Evolutionary conservation across 2,888 invertebrate genomes (phyloP).

Genomic region (Drosophila neonasuta): DNA sequence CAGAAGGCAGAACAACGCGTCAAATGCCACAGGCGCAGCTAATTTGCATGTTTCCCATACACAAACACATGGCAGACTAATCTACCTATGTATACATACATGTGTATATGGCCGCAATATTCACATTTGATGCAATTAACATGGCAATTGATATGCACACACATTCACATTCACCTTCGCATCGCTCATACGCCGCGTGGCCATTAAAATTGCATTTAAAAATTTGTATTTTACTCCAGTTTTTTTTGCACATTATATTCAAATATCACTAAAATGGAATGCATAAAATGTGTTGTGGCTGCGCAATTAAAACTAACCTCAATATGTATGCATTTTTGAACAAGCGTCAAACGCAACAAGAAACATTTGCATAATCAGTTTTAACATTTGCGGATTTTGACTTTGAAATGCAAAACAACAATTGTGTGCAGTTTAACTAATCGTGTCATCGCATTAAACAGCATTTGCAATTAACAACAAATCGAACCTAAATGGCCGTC

Average conservation of each 20-base stretch:
- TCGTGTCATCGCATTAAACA: conserved; percentile 54
- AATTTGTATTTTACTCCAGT: conserved; percentile 2
- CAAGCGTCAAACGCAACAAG: neutral
- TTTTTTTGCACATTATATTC: conserved; percentile 4
- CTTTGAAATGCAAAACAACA: conserved; percentile 19
- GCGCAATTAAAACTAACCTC: conserved; percentile 48
- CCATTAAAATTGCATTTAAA: conserved; percentile 41
- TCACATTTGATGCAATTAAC: conserved; percentile 42
- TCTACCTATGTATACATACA: neutral
- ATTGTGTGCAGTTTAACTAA: conserved; percentile 34
- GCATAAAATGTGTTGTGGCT: conserved; percentile 13
- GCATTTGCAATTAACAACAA: conserved; percentile 62
- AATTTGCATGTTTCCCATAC: conserved; percentile 47
- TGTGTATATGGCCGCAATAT: conserved; percentile 2
- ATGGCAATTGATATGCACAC: conserved; percentile 28
- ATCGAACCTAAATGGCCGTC: conserved; percentile 60
- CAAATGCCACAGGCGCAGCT: conserved; percentile 33
- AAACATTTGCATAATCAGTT: conserved; percentile 68
- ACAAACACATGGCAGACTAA: neutral
- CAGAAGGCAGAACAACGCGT: conserved; percentile 26
- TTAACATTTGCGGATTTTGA: conserved; percentile 20
- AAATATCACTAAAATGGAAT: conserved; percentile 5
- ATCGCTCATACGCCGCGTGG: conserved; percentile 14
- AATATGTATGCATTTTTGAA: conserved; percentile 23
- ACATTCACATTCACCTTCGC: neutral